A percentile compares a stretch with the other conserved stretches of the same genome.
phyloP scores from a whole-genome alignment of 1,140 invertebrate genomes.

The Drosophila bipectinata region DNA sequence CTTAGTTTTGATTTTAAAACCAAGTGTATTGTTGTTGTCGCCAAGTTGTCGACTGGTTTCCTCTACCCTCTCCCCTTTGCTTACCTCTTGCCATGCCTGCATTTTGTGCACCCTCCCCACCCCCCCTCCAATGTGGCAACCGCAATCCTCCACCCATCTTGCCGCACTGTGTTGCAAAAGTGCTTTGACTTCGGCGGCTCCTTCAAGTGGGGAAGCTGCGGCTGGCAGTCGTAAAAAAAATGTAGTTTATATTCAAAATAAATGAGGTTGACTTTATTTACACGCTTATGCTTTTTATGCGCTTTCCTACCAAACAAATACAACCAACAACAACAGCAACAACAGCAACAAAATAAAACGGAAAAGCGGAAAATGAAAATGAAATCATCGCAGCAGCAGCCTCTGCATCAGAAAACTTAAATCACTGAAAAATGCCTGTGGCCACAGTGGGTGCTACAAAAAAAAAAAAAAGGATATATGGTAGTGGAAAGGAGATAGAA shows the following conservation, averaged over 20 bases:
- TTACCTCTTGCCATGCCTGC: slow-evolving; percentile 6
- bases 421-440: slow-evolving; percentile 60
- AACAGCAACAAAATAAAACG: background rate
- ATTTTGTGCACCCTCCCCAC: too few species aligned
- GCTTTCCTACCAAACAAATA: slow-evolving; percentile 61
- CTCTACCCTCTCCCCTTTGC: background rate
- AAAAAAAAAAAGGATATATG: background rate
- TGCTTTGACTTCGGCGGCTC: slow-evolving; percentile 66
- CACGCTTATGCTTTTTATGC: slow-evolving; percentile 81
- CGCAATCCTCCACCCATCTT: background rate
- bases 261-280: slow-evolving; percentile 82
- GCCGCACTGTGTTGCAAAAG: slow-evolving; percentile 63
- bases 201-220: slow-evolving; percentile 33
- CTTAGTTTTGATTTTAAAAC: background rate
- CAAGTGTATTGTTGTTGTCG: slow-evolving; percentile 26
- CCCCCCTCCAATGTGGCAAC: background rate
- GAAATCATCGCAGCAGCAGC: slow-evolving; percentile 43
- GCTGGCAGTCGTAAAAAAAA: slow-evolving; percentile 76
- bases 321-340: background rate
- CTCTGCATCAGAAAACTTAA: slow-evolving; percentile 12
- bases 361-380: slow-evolving; percentile 41
- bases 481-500: background rate
- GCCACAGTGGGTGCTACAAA: slow-evolving; percentile 20
- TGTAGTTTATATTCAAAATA: slow-evolving; percentile 82
- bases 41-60: slow-evolving; percentile 13